Evolutionary conservation across 2,113 vertebrate genomes (phyloP), one percentile per base, ranked within the genome.

Genomic region (Lagopus leucura): DNA sequence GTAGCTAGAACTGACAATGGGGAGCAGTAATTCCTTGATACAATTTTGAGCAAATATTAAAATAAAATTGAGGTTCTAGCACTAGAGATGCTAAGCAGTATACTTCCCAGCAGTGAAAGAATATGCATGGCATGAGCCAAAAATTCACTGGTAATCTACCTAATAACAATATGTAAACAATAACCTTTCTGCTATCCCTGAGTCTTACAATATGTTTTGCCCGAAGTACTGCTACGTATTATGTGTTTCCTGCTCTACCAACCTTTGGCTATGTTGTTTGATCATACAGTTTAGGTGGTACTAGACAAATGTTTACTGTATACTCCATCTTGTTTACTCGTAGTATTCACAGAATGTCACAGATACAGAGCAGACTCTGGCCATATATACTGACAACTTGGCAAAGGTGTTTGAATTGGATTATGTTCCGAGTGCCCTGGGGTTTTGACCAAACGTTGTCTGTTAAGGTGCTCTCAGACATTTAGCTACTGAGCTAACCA

Each of bases 281-380:
- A 12, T 65, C 13, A 0, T n/a, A 6, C 5, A 27, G 5, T 64
- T 90, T 47, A 14, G 6, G 8, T 8, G 47, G 22, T 15, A 12
- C 32, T 17, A 30, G 48, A 74, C 19, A 88, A 52, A 73, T 17
- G 12, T 48, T 91, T 38, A 2, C 52, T 55, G 5, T 64, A 3
- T 17, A 3, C 2, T 2, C 17, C 19, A 20, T 25, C 16, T 63
- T 61, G 3, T 38, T 82, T 47, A 13, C 17, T 61, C 30, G 57
- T 8, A 21, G 6, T 2, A 18, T 32, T 30, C 6, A 3, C 54
- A 21, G 27, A 8, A 57, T 17, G 52, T 69, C 1, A 2, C 4
- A 13, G 32, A 17, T 65, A 5, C 16, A 61, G 48, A 17, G 6
- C 13, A 65, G 48, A 13, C 5, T 82, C 19, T 47, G 45, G 22